Conservation (phyloP, 1,140 invertebrate genomes). For the Varroa destructor region DNA sequence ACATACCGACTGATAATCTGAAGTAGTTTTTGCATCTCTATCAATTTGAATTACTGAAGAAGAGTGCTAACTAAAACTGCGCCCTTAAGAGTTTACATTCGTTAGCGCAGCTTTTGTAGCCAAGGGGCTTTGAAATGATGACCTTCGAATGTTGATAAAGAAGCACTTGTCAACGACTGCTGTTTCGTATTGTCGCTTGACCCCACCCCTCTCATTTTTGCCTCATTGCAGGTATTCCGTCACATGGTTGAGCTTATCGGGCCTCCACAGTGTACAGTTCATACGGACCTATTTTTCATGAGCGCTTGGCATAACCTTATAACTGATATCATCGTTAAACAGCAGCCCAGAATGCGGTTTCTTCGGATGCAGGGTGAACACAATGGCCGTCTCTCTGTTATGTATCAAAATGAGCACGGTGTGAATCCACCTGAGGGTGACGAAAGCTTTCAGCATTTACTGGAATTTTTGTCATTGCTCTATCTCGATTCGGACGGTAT, state of each 20-base stretch:
- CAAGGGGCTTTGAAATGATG: too few relatives aligned
- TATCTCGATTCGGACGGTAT: background rate
- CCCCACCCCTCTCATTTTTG: too few relatives aligned
- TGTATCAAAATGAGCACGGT: slow-evolving; percentile 19
- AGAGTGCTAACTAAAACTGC: too few relatives aligned
- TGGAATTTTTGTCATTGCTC: slow-evolving; percentile 9
- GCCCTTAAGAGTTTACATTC: too few relatives aligned
- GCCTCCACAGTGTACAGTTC: background rate
- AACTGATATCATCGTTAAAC: slow-evolving; percentile 16
- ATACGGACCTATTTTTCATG: background rate
- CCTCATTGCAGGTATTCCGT: slow-evolving; percentile 1
- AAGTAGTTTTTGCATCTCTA: too few relatives aligned
- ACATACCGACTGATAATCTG: too few relatives aligned
- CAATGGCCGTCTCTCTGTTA: background rate
- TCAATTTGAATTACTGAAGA: too few relatives aligned
- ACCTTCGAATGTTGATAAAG: too few relatives aligned
- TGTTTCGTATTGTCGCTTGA: too few relatives aligned
- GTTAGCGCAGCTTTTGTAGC: too few relatives aligned
- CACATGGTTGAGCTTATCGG: slow-evolving; percentile 26
- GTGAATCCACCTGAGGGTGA: slow-evolving; percentile 9
- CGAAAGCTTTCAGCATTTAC: background rate
- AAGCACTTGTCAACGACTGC: too few relatives aligned
- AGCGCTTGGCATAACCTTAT: slow-evolving; percentile 8
- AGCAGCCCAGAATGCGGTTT: background rate
- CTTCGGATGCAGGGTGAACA: slow-evolving; percentile 3